phyloP scores from a whole-genome alignment of 2,888 invertebrate species.

The Pelosia muscerda region DNA sequence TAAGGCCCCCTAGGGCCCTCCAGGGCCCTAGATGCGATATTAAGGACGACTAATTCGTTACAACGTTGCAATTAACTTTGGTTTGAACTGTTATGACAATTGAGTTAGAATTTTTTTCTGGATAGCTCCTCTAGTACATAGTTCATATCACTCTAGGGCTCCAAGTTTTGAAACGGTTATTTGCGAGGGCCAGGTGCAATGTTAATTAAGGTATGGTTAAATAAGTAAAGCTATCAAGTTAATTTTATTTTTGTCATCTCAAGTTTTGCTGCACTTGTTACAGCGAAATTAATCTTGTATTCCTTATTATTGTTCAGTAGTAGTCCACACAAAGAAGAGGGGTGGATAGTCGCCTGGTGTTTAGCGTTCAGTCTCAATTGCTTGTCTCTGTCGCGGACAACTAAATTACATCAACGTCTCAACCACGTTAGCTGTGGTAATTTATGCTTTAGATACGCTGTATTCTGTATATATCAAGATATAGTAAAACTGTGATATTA shows the following conservation, averaged over 20 bases:
- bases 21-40: neutral
- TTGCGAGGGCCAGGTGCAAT: neutral
- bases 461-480: neutral
- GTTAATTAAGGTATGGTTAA: too few relatives aligned
- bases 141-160: neutral
- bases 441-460: constrained; percentile 17
- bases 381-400: constrained; percentile 33
- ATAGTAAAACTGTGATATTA: neutral
- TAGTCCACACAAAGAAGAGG: constrained; percentile 15
- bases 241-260: neutral
- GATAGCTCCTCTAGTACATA: neutral
- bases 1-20: neutral
- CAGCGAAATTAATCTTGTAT: constrained; percentile 27
- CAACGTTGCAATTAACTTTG: neutral
- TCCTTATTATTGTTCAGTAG: constrained; percentile 24
- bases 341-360: constrained; percentile 9
- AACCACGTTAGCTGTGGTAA: constrained; percentile 29
- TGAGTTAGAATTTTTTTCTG: neutral
- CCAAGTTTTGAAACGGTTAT: neutral
- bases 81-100: neutral
- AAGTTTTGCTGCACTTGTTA: neutral
- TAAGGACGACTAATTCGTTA: neutral
- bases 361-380: constrained; percentile 25
- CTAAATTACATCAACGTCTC: constrained; percentile 40
- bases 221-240: too few relatives aligned